Evolutionary conservation across 2,113 vertebrate genomes (phyloP).

Genomic region (Vireo altiloquus): DNA sequence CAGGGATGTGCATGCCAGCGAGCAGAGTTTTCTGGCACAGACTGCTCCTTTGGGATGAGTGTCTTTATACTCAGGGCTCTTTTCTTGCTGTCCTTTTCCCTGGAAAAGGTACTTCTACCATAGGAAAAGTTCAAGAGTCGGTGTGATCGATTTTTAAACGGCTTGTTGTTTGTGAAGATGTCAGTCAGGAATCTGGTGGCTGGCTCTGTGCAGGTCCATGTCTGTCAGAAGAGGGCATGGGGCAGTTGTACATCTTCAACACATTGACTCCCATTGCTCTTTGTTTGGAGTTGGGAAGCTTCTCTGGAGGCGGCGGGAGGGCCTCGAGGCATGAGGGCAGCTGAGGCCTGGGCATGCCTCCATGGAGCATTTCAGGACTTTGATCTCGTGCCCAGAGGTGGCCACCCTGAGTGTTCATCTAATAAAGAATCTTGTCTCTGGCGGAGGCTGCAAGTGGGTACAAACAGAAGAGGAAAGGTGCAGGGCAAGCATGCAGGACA

Average conservation of each 20-base stretch:
- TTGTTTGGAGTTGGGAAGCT: background rate
- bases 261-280: fast-evolving
- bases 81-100: background rate
- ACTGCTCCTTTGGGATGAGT: background rate
- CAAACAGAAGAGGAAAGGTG: background rate
- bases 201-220: background rate
- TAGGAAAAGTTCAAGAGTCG: background rate
- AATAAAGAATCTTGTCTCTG: background rate
- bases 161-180: background rate
- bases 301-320: background rate
- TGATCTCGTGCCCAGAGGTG: background rate
- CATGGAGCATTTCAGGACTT: background rate
- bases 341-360: background rate
- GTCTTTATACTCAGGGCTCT: background rate
- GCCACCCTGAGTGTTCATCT: background rate
- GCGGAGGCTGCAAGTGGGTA: background rate
- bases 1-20: background rate
- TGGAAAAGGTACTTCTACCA: background rate
- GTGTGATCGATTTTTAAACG: background rate
- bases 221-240: background rate
- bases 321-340: background rate
- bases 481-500: background rate
- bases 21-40: background rate
- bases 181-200: background rate
- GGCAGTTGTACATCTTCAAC: background rate